These are phyloP conservation scores for Hirtodrosophila trivittata DNA, from an alignment of 2,888 invertebrate species.

Conservation along the genomic window DNA sequence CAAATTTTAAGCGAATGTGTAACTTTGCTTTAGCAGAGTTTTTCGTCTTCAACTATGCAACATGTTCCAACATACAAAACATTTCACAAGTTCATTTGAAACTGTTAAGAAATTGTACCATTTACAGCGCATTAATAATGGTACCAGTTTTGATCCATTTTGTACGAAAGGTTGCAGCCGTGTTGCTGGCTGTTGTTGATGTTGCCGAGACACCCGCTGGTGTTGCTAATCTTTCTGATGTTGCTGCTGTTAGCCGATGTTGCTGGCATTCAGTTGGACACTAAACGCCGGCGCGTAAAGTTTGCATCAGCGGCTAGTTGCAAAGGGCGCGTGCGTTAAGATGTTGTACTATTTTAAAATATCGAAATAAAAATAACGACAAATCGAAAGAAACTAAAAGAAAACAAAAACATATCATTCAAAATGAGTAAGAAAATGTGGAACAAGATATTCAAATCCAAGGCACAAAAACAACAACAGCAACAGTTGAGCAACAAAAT, in stretches of 20 bases:
- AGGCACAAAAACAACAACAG: constrained; percentile 75
- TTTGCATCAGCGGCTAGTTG: constrained; percentile 24
- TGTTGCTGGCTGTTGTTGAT: constrained; percentile 14
- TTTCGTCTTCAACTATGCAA: no score
- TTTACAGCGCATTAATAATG: no score
- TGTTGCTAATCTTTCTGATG: constrained; percentile 13
- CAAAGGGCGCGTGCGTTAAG: constrained; percentile 3
- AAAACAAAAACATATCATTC: constrained; percentile 3
- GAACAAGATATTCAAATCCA: constrained; percentile 83
- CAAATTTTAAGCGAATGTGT: no score
- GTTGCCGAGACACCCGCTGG: constrained; percentile 40
- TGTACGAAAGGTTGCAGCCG: no score
- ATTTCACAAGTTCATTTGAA: no score
- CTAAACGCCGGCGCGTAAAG: constrained; percentile 65
- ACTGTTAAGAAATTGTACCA: no score
- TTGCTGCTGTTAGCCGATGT: constrained; percentile 22
- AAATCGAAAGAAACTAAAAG: constrained; percentile 10
- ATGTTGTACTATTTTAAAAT: constrained; percentile 46
- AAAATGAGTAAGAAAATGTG: constrained; percentile 84
- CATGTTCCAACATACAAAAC: no score
- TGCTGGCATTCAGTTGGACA: constrained; percentile 52
- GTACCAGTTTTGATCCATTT: background rate
- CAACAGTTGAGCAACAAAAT: constrained; percentile 53
- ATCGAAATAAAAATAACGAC: constrained; percentile 31
- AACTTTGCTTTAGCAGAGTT: no score